Evolutionary conservation across 2,797 vertebrate genomes (phyloP).

Genomic region (Hoplostethus atlanticus): DNA sequence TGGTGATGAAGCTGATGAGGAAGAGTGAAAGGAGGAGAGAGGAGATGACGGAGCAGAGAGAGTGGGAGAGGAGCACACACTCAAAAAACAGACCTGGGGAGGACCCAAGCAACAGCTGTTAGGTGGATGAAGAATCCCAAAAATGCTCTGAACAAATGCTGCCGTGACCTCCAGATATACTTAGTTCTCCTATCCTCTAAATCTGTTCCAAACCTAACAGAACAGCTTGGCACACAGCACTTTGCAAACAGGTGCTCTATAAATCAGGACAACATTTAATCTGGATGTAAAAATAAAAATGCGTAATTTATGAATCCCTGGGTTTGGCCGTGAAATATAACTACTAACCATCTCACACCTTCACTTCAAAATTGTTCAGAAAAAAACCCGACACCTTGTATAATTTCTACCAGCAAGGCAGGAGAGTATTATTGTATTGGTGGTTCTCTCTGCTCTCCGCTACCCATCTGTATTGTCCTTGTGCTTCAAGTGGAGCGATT

Average conservation of each 20-base stretch:
- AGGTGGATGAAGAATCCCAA: conserved; percentile 47
- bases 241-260: not conserved
- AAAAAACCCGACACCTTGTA: not conserved
- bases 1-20: conserved; percentile 12
- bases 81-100: conserved; percentile 3
- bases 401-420: not conserved
- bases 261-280: not conserved
- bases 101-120: conserved; percentile 54
- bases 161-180: conserved; percentile 64
- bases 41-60: conserved; percentile 7
- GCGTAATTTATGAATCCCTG: not conserved
- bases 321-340: not conserved
- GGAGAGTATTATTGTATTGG: conserved; percentile 5
- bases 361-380: not conserved
- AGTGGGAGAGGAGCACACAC: conserved; percentile 5
- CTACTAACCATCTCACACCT: not conserved
- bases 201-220: conserved; percentile 33
- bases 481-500: conserved; percentile 44
- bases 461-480: conserved; percentile 33
- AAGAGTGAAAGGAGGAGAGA: not conserved
- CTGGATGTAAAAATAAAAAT: not conserved
- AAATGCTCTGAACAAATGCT: conserved; percentile 48
- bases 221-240: not conserved
- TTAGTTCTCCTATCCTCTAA: conserved; percentile 43
- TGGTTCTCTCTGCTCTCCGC: conserved; percentile 34